Evolutionary conservation across 37 sponge, comb jelly and placozoan genomes (phyloP).

Genomic region (Axinella damicornis): DNA sequence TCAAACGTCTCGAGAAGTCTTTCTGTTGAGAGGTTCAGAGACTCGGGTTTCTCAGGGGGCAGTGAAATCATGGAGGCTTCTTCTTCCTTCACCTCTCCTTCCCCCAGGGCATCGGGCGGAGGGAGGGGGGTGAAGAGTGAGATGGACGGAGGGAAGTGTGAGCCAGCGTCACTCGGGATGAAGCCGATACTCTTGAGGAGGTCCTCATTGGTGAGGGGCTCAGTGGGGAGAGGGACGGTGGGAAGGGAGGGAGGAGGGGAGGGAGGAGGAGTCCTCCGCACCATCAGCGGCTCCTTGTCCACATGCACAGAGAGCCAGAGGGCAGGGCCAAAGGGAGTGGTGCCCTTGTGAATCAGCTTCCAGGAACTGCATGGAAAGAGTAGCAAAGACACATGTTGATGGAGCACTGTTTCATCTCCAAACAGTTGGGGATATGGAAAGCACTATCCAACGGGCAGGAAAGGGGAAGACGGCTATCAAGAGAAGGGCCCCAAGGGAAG

Average conservation of each 20-base stretch:
- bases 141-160: neutral
- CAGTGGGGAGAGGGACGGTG: neutral
- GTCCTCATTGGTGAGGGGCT: slow-evolving; percentile 31
- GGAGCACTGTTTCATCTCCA: no score
- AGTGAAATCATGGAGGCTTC: neutral
- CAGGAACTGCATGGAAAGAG: slow-evolving; percentile 43
- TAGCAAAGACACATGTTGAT: neutral
- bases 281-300: neutral
- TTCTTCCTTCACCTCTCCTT: no score
- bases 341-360: slow-evolving; percentile 59
- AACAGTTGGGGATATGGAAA: no score
- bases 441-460: no score
- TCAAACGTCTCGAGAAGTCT: slow-evolving; percentile 26
- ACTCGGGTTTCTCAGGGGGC: neutral
- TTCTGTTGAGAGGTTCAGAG: neutral
- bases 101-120: neutral
- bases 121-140: neutral
- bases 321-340: slow-evolving; percentile 61
- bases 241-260: neutral
- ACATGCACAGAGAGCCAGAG: slow-evolving; percentile 64
- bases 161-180: slow-evolving; percentile 1
- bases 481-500: no score
- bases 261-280: slow-evolving; percentile 15
- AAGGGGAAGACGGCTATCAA: no score
- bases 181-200: slow-evolving; percentile 41